A percentile compares a stretch with the other conserved stretches of the same genome.
These are phyloP conservation scores for Anguilla megastoma DNA, from an alignment of 2,797 vertebrate genomes.

Conservation along the genomic window DNA sequence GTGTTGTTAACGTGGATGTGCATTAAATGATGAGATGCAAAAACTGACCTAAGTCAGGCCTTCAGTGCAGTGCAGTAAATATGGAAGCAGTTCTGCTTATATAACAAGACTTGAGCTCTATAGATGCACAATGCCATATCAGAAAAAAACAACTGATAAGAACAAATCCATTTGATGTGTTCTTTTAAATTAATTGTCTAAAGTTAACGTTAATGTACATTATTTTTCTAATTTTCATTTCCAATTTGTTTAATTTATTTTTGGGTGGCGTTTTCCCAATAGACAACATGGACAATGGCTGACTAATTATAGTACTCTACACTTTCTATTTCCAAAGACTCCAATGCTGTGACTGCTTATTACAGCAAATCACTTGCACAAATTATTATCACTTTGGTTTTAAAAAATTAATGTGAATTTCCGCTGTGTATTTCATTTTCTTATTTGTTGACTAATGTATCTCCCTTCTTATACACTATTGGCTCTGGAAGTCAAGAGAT, in stretches of 20 bases:
- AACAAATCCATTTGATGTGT: not conserved
- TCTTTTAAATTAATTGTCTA: not conserved
- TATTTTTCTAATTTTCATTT: not conserved
- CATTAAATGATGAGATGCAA: not conserved
- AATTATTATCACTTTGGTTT: too few species aligned
- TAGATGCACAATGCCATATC: not conserved
- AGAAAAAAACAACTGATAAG: not conserved
- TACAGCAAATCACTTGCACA: too few species aligned
- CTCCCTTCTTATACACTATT: too few species aligned
- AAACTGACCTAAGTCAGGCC: not conserved
- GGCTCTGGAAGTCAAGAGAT: too few species aligned
- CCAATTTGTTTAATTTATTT: not conserved
- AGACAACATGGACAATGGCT: too few species aligned
- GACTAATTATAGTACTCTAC: too few species aligned
- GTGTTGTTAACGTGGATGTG: not conserved
- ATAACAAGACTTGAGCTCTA: not conserved
- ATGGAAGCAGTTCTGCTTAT: not conserved
- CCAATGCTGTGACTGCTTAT: too few species aligned
- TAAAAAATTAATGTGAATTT: too few species aligned
- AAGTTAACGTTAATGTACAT: not conserved
- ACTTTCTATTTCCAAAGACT: too few species aligned
- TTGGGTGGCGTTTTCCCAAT: too few species aligned
- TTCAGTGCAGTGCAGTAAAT: not conserved
- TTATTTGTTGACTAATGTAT: too few species aligned
- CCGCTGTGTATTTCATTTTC: too few species aligned